These are phyloP conservation scores for Poicephalus meyeri DNA, from an alignment of 2,113 vertebrate genomes.

Conservation along the genomic window DNA sequence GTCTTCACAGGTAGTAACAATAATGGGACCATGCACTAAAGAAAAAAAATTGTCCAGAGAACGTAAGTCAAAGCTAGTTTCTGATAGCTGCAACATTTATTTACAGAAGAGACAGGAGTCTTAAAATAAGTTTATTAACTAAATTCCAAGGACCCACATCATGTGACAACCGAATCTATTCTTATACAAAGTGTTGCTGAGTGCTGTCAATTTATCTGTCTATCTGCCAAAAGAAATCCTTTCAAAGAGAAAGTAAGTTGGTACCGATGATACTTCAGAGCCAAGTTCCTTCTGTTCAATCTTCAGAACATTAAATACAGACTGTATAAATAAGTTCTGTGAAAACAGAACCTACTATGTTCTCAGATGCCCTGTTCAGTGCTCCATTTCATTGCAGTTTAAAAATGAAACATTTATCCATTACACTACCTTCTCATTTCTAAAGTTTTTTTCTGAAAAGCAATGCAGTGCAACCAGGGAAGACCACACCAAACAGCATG, in stretches of 20 bases:
- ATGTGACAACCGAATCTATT: neutral
- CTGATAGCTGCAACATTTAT: neutral
- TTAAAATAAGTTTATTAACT: neutral
- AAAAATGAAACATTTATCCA: neutral
- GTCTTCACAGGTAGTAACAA: neutral
- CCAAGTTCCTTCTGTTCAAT: neutral
- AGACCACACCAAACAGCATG: neutral
- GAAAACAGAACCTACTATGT: neutral
- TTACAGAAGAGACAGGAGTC: neutral
- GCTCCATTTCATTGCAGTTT: neutral
- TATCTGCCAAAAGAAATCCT: neutral
- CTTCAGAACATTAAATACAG: neutral
- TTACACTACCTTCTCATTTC: neutral
- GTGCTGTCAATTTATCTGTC: neutral
- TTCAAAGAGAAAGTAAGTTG: neutral
- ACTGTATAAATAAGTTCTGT: neutral
- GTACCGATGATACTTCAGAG: fast-evolving
- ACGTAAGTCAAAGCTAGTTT: neutral
- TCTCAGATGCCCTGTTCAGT: neutral
- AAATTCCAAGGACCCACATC: neutral
- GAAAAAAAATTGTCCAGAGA: neutral
- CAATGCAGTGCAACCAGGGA: neutral
- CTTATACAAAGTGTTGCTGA: neutral
- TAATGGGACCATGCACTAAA: neutral
- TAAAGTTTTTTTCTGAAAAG: neutral